A percentile compares a stretch with the other conserved stretches of the same genome.
Conservation (phyloP, 2,113 vertebrate genomes). For the Erythrolamprus reginae region DNA sequence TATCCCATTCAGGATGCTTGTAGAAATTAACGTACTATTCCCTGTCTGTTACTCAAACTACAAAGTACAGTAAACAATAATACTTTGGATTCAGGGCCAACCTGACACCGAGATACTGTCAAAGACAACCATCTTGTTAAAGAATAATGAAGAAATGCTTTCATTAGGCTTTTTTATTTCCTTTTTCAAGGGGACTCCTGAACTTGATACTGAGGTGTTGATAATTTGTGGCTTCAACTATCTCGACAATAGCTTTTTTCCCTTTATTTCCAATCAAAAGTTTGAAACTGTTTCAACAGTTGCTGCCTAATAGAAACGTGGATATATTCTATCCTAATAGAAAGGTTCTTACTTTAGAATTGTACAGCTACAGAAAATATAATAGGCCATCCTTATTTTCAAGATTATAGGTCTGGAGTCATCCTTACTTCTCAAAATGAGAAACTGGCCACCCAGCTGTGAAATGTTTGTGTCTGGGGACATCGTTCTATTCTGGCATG, state of each 20-base stretch:
- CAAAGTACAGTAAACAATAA: neutral
- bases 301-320: neutral
- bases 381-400: neutral
- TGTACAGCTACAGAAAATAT: neutral
- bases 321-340: neutral
- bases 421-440: neutral
- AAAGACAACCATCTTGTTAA: neutral
- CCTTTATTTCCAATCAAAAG: neutral
- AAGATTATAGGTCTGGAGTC: neutral
- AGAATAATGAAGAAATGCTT: neutral
- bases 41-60: no score
- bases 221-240: neutral
- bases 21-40: neutral
- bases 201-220: neutral
- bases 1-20: neutral
- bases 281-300: neutral
- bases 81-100: neutral
- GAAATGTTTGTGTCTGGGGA: neutral
- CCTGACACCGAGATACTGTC: neutral
- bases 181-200: neutral
- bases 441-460: neutral
- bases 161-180: neutral
- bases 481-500: neutral
- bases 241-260: neutral
- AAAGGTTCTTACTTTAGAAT: neutral